Percentiles rank a stretch among this genome's conserved stretches.
phyloP scores from a whole-genome alignment of 2,113 vertebrate genomes.

The Zingel zingel region DNA sequence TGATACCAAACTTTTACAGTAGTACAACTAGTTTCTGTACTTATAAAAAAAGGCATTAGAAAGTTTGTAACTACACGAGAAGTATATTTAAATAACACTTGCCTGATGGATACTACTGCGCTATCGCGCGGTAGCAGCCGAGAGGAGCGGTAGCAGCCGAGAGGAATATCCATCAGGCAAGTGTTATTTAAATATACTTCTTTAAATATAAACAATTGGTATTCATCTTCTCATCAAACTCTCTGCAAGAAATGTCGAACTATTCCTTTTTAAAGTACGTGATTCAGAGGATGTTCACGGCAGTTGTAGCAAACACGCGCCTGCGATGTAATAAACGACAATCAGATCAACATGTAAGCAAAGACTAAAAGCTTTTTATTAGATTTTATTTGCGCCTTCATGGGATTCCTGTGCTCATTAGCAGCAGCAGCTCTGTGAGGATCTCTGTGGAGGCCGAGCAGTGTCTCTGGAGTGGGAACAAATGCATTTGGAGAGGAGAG shows the following conservation, averaged over 20 bases:
- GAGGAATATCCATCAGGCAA: no score
- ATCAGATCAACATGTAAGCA: conserved; percentile 47
- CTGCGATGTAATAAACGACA: conserved; percentile 22
- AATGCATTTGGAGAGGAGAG: conserved; percentile 72
- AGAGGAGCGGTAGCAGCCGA: no score
- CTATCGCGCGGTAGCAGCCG: no score
- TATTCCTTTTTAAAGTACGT: neutral
- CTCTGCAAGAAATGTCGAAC: neutral
- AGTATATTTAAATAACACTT: no score
- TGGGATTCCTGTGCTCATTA: conserved; percentile 66
- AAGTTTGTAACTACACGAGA: no score
- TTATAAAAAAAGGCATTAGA: no score
- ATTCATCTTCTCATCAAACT: neutral
- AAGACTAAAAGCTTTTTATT: conserved; percentile 65
- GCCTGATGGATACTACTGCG: no score
- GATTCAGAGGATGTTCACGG: conserved; percentile 8
- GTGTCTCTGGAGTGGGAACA: conserved; percentile 63
- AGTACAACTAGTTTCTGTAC: no score
- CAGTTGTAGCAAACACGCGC: neutral
- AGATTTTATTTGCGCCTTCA: conserved; percentile 48
- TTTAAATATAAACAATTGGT: no score
- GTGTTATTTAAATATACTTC: no score
- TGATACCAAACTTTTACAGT: no score
- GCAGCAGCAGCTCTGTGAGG: conserved; percentile 45
- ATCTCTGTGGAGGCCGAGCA: conserved; percentile 45